These are phyloP conservation scores for Thunnus maccoyii DNA, from an alignment of 2,113 vertebrate genomes.

Conservation along the genomic window DNA sequence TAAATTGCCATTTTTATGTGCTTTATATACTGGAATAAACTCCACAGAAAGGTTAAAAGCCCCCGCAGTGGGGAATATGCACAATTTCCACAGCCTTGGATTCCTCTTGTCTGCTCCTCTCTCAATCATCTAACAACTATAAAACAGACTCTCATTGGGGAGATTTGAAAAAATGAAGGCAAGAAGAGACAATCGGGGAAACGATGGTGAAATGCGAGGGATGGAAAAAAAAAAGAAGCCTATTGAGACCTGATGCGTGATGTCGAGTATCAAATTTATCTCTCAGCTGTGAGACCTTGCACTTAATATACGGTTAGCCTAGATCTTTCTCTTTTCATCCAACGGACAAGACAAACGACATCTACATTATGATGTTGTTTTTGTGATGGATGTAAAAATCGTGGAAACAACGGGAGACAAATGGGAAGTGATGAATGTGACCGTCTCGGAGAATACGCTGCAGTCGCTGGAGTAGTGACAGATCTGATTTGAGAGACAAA, in stretches of 20 bases:
- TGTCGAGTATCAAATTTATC: slow-evolving; percentile 61
- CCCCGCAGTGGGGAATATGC: slow-evolving; percentile 26
- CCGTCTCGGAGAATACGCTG: slow-evolving; percentile 41
- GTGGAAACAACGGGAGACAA: slow-evolving; percentile 61
- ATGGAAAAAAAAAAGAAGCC: slow-evolving; percentile 20
- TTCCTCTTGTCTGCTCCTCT: slow-evolving; percentile 42
- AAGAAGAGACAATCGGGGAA: slow-evolving; percentile 43
- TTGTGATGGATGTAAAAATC: slow-evolving; percentile 67
- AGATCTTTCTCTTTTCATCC: slow-evolving; percentile 68
- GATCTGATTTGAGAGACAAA: slow-evolving; percentile 52
- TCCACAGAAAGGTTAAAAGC: slow-evolving; percentile 33
- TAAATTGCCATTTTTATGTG: slow-evolving; percentile 31
- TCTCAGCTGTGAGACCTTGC: slow-evolving; percentile 48
- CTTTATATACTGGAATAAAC: slow-evolving; percentile 37
- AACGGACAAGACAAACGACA: slow-evolving; percentile 62
- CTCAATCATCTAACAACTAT: slow-evolving; percentile 50
- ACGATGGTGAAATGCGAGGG: slow-evolving; percentile 36
- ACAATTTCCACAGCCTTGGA: slow-evolving; percentile 60
- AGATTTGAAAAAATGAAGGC: slow-evolving; percentile 56
- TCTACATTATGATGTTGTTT: slow-evolving; percentile 55
- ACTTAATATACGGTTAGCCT: slow-evolving; percentile 54
- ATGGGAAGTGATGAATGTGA: slow-evolving; percentile 65
- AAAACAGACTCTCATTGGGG: slow-evolving; percentile 55
- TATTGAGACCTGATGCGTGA: slow-evolving; percentile 44
- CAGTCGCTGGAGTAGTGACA: slow-evolving; percentile 38